Evolutionary conservation across 1,140 invertebrate genomes (phyloP), one percentile per base, ranked within the genome.

Genomic region (Trichoplusia ni): DNA sequence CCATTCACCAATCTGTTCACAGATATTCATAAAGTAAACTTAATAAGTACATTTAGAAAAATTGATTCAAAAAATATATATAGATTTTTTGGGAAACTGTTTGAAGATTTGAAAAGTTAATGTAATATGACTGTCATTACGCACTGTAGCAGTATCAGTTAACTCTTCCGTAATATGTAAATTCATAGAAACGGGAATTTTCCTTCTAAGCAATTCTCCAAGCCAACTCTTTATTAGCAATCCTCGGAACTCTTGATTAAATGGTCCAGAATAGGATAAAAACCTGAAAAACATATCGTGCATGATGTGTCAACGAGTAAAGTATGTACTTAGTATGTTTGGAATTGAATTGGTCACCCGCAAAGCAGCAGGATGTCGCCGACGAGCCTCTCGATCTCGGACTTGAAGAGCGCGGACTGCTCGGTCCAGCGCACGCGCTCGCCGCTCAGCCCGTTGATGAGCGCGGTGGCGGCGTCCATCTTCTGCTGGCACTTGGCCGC

Each of bases 351-450:
- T n/a, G n/a, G n/a, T n/a, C 63, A 90, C 47, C 95, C 97, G 2
- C 95, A 95, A n/a, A 97, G 91, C 18, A 97, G 82, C 2, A 98
- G 79, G 0, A 96, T 94, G 86, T 98, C 97, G 0, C 97, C 97
- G 18, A 98, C 94, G 1, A 98, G 91, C 65, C 96, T 93, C 56
- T 93, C 94, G 1, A 94, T 96, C 91, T 98, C 96, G 2, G 94
- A 94, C 84, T 96, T 95, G 78, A 98, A 97, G 7, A 93, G 92
- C 18, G 94, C 93, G 60, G 96, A 94, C 84, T 98, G 97, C 71
- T 97, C 94, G 0, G 96, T 98, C 97, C 97, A 99, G 56, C 97
- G 92, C 14, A 95, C 90, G 82, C 95, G 93, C 90, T 99, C 97
- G 1, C 96, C 97, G 18, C 94, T 94, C 19, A 99, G 91, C 38